Conservation (phyloP, 2,888 invertebrate species). For the Oxyteleia sp. region DNA sequence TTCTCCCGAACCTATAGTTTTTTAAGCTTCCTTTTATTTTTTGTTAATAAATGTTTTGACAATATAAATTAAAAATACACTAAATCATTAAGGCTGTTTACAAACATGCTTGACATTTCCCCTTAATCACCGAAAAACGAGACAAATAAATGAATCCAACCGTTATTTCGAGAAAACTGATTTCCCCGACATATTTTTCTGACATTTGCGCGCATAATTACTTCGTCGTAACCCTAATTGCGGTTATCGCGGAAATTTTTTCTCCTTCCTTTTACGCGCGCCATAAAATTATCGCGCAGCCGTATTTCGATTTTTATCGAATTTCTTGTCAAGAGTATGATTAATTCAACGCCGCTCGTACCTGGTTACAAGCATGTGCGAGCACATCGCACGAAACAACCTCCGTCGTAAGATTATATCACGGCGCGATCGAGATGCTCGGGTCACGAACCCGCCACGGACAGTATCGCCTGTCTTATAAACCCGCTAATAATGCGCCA, state of each 20-base stretch:
- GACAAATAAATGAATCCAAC: too few species aligned
- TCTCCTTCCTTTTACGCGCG: too few species aligned
- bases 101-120: too few species aligned
- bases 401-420: constrained; percentile 52
- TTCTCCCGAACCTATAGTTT: too few species aligned
- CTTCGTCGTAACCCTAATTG: background rate
- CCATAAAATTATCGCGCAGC: constrained; percentile 17
- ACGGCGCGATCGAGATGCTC: constrained; percentile 54
- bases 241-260: background rate
- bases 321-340: constrained; percentile 40
- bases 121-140: too few species aligned
- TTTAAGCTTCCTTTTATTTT: too few species aligned
- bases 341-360: constrained; percentile 24
- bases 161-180: too few species aligned
- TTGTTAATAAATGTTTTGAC: too few species aligned
- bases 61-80: too few species aligned
- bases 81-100: too few species aligned
- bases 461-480: constrained; percentile 45
- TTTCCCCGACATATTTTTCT: too few species aligned
- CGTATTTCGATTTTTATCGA: constrained; percentile 23
- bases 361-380: constrained; percentile 18
- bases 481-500: constrained; percentile 12
- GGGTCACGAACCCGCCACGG: constrained; percentile 56
- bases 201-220: background rate
- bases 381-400: constrained; percentile 36